Base-by-base conservation (phyloP, 1,140 invertebrate genomes). In the Macrobrachium nipponense region DNA sequence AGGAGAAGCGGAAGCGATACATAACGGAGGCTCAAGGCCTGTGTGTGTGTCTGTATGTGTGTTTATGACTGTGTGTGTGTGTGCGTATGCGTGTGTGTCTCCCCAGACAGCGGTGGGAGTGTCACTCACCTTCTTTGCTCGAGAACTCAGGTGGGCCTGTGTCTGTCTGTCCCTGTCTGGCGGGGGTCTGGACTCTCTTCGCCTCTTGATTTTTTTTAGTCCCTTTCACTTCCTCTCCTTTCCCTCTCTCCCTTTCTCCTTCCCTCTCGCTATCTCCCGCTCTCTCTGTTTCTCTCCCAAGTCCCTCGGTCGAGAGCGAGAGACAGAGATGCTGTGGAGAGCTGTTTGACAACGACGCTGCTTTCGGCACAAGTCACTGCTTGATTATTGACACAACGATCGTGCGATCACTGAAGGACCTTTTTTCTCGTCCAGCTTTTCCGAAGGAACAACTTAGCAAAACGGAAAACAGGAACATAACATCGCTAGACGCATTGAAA, bases 111-210 rank as follows among this genome's bases (percentile, higher is more conserved):
- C 68, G 64, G 80, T 72, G 51, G 68, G 70, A 82, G 84, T 86
- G 84, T 86, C 84, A 86, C 84, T 86, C 84, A 86, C 84, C 84
- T 86, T 86, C 84, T 43, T 70, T 43, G 84, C 84, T 86, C 84
- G 84, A 66, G 36, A 77, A 77, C 83, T 86, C 83, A 86, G 83
- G 83, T 86, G 83, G 83, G 76, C 83, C 51, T 51, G 51, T 51
- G 51, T 51, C 51, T 51, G 51, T 51, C 51, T 51, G 83, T 86
- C 66, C 75, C 77, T 86, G 84, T 86, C 84, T 86, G 84, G 84
- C 84, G 84, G 78, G 77, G 84, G 84, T 86, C 84, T 86, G 82
- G 82, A 79, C 72, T 20, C 62, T 79, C 62, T 84, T 73, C 61
- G 61, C 64, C 68, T 44, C 64, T 78, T 86, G 76, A 70, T 75